Percentiles rank a stretch among this genome's conserved stretches.
Conservation (phyloP, 2,797 vertebrate species). For the Myotis pilosus region DNA sequence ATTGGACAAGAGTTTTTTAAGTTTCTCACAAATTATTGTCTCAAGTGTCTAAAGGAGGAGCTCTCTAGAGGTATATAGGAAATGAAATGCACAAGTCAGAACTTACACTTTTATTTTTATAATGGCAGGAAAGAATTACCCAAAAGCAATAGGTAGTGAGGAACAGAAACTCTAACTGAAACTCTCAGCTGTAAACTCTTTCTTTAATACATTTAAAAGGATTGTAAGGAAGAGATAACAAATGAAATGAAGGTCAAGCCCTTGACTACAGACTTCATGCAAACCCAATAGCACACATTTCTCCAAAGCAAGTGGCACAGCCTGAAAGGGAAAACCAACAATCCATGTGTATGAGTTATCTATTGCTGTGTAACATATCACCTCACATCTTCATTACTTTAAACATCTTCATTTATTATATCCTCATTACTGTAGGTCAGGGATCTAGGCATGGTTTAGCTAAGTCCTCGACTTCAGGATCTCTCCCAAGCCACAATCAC, state of each 20-base stretch:
- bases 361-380: background rate
- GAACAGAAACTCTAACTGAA: no score
- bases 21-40: background rate
- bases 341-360: background rate
- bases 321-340: background rate
- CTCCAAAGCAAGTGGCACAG: background rate
- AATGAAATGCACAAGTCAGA: conserved; percentile 1
- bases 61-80: background rate
- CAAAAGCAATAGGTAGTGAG: background rate
- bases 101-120: background rate
- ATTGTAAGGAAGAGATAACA: background rate
- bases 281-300: background rate
- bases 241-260: background rate
- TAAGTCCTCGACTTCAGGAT: background rate
- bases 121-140: background rate
- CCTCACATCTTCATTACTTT: background rate
- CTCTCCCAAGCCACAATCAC: background rate
- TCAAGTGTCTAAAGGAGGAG: background rate
- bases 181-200: background rate
- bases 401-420: background rate
- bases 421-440: background rate
- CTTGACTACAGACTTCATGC: background rate
- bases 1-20: background rate
- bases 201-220: background rate
- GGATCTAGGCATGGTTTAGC: background rate